Conservation (phyloP, 2,113 vertebrate genomes). For the Barnardius zonarius region DNA sequence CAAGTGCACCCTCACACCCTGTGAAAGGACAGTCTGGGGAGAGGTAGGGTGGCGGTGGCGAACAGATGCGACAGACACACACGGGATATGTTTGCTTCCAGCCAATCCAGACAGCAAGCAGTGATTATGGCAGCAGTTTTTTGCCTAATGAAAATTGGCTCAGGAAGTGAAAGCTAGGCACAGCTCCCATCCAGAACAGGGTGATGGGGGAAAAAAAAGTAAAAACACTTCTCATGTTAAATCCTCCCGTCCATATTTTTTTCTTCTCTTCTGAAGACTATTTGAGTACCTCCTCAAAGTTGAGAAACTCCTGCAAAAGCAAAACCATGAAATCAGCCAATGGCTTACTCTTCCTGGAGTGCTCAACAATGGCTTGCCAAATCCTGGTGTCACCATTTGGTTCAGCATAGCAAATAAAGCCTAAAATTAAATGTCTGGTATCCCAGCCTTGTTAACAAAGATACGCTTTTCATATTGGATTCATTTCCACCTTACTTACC, state of each 20-base stretch:
- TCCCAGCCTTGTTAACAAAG: not conserved
- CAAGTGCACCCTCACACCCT: not conserved
- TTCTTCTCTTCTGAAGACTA: not conserved
- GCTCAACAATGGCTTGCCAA: not conserved
- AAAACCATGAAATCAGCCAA: not conserved
- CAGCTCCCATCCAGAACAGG: not conserved
- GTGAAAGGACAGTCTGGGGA: not conserved
- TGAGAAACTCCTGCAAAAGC: not conserved
- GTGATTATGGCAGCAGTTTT: not conserved
- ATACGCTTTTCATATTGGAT: not conserved
- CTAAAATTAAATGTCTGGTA: not conserved
- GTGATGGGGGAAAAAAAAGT: not conserved
- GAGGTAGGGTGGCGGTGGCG: not conserved
- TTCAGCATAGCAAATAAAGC: not conserved
- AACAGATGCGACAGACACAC: not conserved
- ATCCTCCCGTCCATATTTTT: not conserved
- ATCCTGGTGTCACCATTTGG: not conserved
- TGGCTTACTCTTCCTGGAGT: not conserved
- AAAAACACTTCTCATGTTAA: not conserved
- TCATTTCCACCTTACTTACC: not conserved
- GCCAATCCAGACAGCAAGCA: not conserved
- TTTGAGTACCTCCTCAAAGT: not conserved
- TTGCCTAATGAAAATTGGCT: not conserved
- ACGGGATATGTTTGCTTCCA: not conserved
- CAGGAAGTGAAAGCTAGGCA: not conserved